Evolutionary conservation across 92 coral and sea anemone species (phyloP), one percentile per base, ranked within the genome.

Genomic region (Epizoanthus illoricatus): DNA sequence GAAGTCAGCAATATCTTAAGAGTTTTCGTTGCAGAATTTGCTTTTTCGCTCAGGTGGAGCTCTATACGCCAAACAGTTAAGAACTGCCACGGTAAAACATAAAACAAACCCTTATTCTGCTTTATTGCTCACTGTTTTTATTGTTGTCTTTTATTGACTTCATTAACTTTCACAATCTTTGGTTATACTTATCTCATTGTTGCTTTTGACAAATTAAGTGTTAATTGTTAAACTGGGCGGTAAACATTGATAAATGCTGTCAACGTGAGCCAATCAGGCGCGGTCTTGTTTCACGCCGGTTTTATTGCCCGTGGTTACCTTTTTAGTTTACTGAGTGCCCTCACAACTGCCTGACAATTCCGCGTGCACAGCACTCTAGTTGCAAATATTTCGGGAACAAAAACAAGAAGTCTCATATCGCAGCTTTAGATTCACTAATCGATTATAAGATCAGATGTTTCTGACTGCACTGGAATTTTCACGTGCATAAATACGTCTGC

Each of bases 271-370:
- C 82, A 78, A 78, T 78, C 61, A 63, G n/a, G 61, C 11, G 10
- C 7, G 60, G 60, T 42, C 16, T 21, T 28, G 7, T 20, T 17
- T 62, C 40, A 62, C 28, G 71, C 6, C 20, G 16, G 28, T 28
- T 76, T 28, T 40, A 59, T 78, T 4, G 70, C 82, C 56, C 82
- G 69, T 78, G n/a, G 82, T 78, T 78, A 78, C 82, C 15, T 6
- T 10, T 43, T 76, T 78, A 20, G 82, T 78, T 78, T 78, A 78
- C 82, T 13, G 11, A 15, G 17, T 12, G 18, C 3, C 13, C 47
- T 43, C 40, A 3, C 43, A 4, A 2, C 42, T 33, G 11, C 15
- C 60, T 9, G 12, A 28, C 49, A 17, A 61, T n/a, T 19, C 71
- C 71, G 19, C 72, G 71, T 78, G 82, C 21, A 78, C 47, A 61